phyloP scores from a whole-genome alignment of 2,113 vertebrate species.

The Pogonocichla stellata region DNA sequence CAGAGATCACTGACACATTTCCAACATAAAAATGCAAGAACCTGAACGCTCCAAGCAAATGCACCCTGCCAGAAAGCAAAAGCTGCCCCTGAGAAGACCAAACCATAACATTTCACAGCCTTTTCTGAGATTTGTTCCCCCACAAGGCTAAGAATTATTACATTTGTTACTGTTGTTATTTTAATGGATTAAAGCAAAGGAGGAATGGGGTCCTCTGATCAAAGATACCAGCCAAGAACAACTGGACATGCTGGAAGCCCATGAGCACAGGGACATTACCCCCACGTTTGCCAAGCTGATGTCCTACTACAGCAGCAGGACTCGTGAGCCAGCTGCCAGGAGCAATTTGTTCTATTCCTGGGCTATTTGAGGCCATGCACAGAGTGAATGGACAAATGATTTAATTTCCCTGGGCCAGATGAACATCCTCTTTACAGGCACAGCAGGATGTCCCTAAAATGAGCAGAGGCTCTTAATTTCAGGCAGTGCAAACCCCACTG shows the following conservation, averaged over 20 bases:
- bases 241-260: background rate
- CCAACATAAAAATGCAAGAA: background rate
- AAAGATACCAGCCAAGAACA: background rate
- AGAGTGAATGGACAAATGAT: background rate
- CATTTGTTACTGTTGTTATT: background rate
- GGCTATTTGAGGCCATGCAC: background rate
- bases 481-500: background rate
- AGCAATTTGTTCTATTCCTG: constrained; percentile 46
- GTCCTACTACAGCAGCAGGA: background rate
- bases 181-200: background rate
- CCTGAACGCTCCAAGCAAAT: background rate
- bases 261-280: background rate
- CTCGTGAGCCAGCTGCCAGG: background rate
- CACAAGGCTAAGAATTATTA: background rate
- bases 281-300: background rate
- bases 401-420: constrained; percentile 43
- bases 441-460: constrained; percentile 8
- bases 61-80: background rate
- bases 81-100: background rate
- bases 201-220: background rate
- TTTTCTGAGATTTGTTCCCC: background rate
- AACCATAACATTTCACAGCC: background rate
- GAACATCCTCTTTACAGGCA: constrained; percentile 3
- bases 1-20: background rate
- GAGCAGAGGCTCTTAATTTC: background rate